Percentiles rank a stretch among this genome's conserved stretches.
phyloP scores from a whole-genome alignment of 2,113 vertebrate species.

The Colistium nudipinnis region DNA sequence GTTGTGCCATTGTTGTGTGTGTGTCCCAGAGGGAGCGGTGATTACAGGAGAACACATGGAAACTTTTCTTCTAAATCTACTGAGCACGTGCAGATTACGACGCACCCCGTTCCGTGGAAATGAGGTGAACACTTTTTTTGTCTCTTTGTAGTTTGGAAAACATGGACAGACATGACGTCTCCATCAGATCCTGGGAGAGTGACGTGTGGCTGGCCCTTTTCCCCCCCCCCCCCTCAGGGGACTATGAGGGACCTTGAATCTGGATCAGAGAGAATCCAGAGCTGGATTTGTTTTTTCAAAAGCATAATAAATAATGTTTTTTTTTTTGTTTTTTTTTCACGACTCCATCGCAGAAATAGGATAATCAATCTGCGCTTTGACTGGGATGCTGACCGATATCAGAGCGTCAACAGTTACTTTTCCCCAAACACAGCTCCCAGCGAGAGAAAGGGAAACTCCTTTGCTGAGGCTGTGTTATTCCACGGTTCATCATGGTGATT shows the following conservation, averaged over 20 bases:
- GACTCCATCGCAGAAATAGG: background rate
- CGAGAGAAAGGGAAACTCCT: too few species aligned
- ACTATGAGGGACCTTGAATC: conserved; percentile 19
- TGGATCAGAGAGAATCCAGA: background rate
- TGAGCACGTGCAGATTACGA: conserved; percentile 2
- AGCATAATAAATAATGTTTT: background rate
- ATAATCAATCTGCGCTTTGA: background rate
- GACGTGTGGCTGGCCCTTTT: background rate
- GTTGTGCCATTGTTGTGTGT: conserved; percentile 11
- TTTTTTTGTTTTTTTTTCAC: background rate
- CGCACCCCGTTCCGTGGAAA: conserved; percentile 8
- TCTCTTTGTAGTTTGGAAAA: background rate
- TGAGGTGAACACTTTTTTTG: conserved; percentile 5
- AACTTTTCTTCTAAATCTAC: conserved; percentile 27
- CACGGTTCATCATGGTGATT: too few species aligned
- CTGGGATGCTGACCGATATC: background rate
- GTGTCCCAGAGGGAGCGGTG: conserved; percentile 24
- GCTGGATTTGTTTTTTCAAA: background rate
- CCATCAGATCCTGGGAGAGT: conserved; percentile 10
- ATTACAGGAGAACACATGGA: conserved; percentile 50
- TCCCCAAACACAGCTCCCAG: too few species aligned
- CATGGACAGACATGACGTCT: conserved; percentile 14
- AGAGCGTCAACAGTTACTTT: conserved; percentile 1
- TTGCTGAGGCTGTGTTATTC: too few species aligned
- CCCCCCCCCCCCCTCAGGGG: too few species aligned